Base-by-base conservation (phyloP, 2,888 invertebrate genomes). In the Polia nebulosa region DNA sequence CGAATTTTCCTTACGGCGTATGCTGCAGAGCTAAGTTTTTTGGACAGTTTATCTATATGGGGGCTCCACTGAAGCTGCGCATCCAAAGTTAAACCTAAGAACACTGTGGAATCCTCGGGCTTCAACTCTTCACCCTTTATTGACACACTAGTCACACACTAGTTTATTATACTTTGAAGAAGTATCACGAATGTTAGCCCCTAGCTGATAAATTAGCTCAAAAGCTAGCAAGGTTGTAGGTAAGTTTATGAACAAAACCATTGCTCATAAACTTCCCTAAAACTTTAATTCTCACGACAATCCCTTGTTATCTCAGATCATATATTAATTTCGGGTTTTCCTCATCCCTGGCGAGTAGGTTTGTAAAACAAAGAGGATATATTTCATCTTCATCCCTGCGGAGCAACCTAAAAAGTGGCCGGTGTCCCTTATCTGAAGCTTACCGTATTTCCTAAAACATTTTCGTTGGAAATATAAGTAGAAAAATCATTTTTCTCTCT, bases 361-460 rank as follows among this genome's bases (percentile, higher is more conserved):
- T 49, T 45, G 41, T 64, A 32, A 70, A 59, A 80, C 55, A 71
- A 65, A 62, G 64, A 41, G 17, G 60, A 63, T 57, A 64, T 80
- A 76, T 65, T 58, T 76, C 51, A 59, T 65, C 47, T 58, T 9
- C 5, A n/a, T 56, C 72, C 51, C 61, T 52, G 36, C 27, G 59
- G 77, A 45, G 15, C 27, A 17, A 44, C 72, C 58, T 59, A 59
- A 70, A 76, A 79, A 76, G 55, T 77, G 34, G 47, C 58, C 52
- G 44, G 20, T 52, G 58, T 49, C 61, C 67, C 49, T 45, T 67
- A 63, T 52, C 47, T 59, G 44, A 52, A 49, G 56, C 55, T 60
- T 25, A 71, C 71, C 49, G 52, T 69, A 47, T 80, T 80, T 60
- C 45, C 59, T 76, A 44, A 62, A 62, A 36, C 25, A 68, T 66